Evolutionary conservation across 2,113 vertebrate species (phyloP).

Genomic region (Egretta garzetta): DNA sequence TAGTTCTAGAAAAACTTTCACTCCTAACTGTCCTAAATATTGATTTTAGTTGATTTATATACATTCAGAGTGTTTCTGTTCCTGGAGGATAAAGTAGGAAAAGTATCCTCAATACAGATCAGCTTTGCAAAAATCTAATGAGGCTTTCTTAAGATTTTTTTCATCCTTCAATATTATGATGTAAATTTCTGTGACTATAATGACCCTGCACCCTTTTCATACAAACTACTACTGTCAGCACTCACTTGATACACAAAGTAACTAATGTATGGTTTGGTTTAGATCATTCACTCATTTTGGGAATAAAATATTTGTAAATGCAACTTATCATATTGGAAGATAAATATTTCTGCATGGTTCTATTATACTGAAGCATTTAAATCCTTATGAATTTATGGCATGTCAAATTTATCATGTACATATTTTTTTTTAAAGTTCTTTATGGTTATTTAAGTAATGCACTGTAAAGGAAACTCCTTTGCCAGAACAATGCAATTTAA

Average conservation of each 20-base stretch:
- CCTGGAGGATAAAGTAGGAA: neutral
- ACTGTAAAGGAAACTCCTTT: neutral
- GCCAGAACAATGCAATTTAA: constrained; percentile 9
- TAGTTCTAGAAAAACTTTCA: constrained; percentile 8
- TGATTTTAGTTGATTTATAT: constrained; percentile 60
- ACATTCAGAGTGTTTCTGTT: constrained; percentile 44
- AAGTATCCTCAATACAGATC: constrained; percentile 22
- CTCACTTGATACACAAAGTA: neutral
- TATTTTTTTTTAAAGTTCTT: neutral
- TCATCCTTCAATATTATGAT: neutral
- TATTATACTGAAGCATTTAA: neutral
- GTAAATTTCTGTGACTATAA: neutral
- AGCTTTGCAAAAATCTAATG: constrained; percentile 20
- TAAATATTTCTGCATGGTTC: neutral
- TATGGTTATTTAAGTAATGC: neutral
- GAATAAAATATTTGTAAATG: neutral
- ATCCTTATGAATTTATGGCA: neutral
- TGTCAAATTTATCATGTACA: neutral
- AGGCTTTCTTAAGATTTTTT: constrained; percentile 1
- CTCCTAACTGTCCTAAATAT: constrained; percentile 53
- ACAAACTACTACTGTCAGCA: neutral
- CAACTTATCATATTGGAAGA: neutral
- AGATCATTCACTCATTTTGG: neutral
- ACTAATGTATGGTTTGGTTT: neutral
- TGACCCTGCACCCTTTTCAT: constrained; percentile 1